Percentiles rank a stretch among this genome's conserved stretches.
Conservation (phyloP, 2,888 invertebrate genomes). For the Polietes domitor region DNA sequence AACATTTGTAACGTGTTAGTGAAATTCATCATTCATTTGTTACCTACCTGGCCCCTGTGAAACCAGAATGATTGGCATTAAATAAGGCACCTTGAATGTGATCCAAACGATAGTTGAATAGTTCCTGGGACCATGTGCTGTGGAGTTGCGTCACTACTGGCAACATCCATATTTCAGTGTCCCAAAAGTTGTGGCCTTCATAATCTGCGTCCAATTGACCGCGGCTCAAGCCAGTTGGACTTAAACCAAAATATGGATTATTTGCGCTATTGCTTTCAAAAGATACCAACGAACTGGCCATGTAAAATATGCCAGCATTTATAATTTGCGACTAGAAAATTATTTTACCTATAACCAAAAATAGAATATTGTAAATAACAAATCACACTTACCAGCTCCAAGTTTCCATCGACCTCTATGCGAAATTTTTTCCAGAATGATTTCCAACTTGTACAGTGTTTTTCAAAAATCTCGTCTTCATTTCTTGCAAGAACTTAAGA, state of each 20-base stretch:
- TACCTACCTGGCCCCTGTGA: constrained; percentile 82
- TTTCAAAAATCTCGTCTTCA: constrained; percentile 78
- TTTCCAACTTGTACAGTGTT: constrained; percentile 82
- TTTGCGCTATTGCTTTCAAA: constrained; percentile 81
- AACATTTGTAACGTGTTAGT: too few species aligned
- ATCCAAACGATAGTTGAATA: constrained; percentile 82
- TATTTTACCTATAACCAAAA: not conserved
- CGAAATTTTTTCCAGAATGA: constrained; percentile 81
- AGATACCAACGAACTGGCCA: constrained; percentile 83
- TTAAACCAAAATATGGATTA: constrained; percentile 82
- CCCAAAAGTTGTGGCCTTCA: constrained; percentile 85
- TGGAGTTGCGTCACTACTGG: constrained; percentile 82
- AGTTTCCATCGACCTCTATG: constrained; percentile 82
- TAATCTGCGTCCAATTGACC: constrained; percentile 78
- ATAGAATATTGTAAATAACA: not conserved
- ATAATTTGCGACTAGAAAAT: constrained; percentile 75
- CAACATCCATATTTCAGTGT: constrained; percentile 85
- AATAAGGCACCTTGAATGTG: constrained; percentile 82
- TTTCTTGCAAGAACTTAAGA: constrained; percentile 47
- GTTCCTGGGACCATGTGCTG: constrained; percentile 81
- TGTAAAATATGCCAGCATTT: constrained; percentile 84
- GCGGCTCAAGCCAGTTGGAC: constrained; percentile 83
- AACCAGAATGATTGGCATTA: constrained; percentile 82
- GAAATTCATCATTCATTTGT: not conserved
- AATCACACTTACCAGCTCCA: constrained; percentile 80